Conservation (phyloP, 2,888 invertebrate genomes). For the Gerris lacustris region DNA sequence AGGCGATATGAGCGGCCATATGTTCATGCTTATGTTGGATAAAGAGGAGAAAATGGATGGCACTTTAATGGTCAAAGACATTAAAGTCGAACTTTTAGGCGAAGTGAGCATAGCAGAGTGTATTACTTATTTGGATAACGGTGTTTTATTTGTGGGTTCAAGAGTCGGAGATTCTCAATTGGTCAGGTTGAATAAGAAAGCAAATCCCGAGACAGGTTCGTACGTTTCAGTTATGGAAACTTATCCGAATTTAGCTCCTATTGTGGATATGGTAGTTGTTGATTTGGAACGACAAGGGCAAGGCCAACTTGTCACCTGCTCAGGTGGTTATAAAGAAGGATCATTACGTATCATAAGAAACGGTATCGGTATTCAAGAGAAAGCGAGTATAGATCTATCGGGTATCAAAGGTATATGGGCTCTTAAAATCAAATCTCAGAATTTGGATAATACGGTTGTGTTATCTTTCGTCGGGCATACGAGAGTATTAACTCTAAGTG, state of each 20-base stretch:
- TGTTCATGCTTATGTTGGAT: conserved; percentile 91
- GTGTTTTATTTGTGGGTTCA: conserved; percentile 92
- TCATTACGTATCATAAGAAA: conserved; percentile 92
- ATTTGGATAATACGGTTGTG: conserved; percentile 79
- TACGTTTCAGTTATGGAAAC: conserved; percentile 92
- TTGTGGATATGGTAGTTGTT: conserved; percentile 94
- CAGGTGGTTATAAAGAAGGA: conserved; percentile 94
- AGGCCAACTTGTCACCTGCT: conserved; percentile 95
- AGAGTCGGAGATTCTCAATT: conserved; percentile 93
- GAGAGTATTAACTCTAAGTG: conserved; percentile 72
- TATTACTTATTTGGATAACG: conserved; percentile 95
- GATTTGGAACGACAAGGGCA: conserved; percentile 94
- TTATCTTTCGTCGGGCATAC: conserved; percentile 96
- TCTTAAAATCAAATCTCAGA: conserved; percentile 48
- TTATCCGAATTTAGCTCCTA: conserved; percentile 93
- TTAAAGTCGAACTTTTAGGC: conserved; percentile 81
- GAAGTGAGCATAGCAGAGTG: conserved; percentile 92
- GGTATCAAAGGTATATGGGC: conserved; percentile 99
- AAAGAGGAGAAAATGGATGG: conserved; percentile 68
- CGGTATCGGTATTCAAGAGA: conserved; percentile 97
- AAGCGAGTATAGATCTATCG: conserved; percentile 90
- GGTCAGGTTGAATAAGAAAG: conserved; percentile 69
- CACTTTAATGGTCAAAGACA: conserved; percentile 64
- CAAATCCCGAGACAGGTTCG: conserved; percentile 66
- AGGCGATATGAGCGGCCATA: conserved; percentile 86